phyloP scores from a whole-genome alignment of 2,888 invertebrate species.

The Ephialtes manifestator region DNA sequence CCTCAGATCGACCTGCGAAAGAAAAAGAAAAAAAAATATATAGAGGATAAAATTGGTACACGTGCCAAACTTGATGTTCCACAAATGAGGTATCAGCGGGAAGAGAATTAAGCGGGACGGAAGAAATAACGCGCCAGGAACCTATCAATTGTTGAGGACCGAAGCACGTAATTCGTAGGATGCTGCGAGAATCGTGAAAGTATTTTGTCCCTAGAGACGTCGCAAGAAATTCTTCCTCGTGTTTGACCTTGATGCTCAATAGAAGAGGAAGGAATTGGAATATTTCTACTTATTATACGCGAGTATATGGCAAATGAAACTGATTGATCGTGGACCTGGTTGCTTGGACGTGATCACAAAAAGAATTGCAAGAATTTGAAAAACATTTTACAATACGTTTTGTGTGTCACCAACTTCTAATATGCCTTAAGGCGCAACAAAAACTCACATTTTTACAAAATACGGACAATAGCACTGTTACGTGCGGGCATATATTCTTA shows the following conservation, averaged over 20 bases:
- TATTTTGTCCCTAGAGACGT: constrained; percentile 46
- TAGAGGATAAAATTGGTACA: not conserved
- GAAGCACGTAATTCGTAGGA: constrained; percentile 63
- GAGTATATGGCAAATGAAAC: not conserved
- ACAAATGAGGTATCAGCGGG: not conserved
- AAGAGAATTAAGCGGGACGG: not conserved
- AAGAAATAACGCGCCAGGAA: constrained; percentile 9
- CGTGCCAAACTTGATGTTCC: constrained; percentile 7
- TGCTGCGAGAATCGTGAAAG: constrained; percentile 49
- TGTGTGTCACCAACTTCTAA: not conserved
- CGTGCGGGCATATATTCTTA: no score
- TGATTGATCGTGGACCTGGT: not conserved
- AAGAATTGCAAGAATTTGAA: not conserved
- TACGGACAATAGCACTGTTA: no score
- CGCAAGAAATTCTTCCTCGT: constrained; percentile 51
- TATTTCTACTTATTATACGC: constrained; percentile 78
- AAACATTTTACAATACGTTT: not conserved
- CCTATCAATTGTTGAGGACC: constrained; percentile 58
- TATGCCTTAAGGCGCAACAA: no score
- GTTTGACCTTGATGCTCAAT: constrained; percentile 66
- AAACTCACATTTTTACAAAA: no score
- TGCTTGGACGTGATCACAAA: not conserved
- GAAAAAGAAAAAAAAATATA: constrained; percentile 1
- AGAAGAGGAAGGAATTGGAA: constrained; percentile 77
- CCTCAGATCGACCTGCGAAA: constrained; percentile 89